These are phyloP conservation scores for Apis laboriosa DNA, from an alignment of 1,140 invertebrate genomes.

Conservation along the genomic window DNA sequence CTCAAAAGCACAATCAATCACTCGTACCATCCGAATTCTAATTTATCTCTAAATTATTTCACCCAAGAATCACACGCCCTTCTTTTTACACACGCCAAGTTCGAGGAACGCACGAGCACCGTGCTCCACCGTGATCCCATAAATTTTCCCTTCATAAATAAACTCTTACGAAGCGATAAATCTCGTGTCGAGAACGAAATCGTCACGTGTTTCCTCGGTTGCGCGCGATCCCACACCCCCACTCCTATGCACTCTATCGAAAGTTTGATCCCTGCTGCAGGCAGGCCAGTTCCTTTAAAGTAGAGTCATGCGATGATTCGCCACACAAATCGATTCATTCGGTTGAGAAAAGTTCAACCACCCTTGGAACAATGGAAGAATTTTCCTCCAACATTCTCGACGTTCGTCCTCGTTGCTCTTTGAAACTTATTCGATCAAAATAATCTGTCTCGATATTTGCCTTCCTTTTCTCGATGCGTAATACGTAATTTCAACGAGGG, in stretches of 20 bases:
- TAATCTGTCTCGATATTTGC: not conserved
- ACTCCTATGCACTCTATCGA: not conserved
- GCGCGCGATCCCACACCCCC: not conserved
- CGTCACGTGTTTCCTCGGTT: not conserved
- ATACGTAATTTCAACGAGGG: conserved; percentile 2
- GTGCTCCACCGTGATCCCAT: not conserved
- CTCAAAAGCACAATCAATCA: not conserved
- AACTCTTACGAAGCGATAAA: too few species aligned
- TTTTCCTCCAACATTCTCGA: not conserved
- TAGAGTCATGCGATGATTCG: conserved; percentile 8
- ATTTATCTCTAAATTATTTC: not conserved
- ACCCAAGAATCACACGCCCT: not conserved
- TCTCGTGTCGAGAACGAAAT: not conserved
- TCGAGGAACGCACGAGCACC: not conserved
- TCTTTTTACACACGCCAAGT: not conserved
- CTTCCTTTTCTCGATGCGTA: not conserved
- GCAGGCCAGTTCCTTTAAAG: not conserved
- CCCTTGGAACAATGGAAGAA: conserved; percentile 14
- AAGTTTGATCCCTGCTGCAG: conserved; percentile 9
- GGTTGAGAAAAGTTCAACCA: not conserved
- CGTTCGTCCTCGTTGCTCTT: too few species aligned
- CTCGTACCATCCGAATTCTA: too few species aligned
- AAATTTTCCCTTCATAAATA: not conserved
- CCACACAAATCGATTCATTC: conserved; percentile 20
- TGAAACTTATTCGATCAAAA: conserved; percentile 5